Conservation (phyloP, 2,113 vertebrate species). For the Corvus hawaiiensis region DNA sequence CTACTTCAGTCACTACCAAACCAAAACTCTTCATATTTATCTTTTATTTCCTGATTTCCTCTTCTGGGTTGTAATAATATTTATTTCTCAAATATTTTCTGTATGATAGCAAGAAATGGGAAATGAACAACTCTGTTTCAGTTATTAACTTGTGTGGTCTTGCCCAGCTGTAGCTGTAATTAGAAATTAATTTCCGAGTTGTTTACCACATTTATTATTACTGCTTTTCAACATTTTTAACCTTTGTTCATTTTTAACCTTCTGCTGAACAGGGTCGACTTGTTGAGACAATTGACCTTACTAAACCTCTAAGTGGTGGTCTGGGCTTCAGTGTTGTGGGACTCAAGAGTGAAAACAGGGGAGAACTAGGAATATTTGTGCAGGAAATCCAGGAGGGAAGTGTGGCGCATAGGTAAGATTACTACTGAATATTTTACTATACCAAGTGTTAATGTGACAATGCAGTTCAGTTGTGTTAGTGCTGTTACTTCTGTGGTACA, state of each 20-base stretch:
- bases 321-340: slow-evolving; percentile 94
- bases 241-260: not conserved
- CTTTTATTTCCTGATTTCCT: not conserved
- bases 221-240: not conserved
- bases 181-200: not conserved
- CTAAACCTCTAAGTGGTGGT: slow-evolving; percentile 83
- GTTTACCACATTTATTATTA: not conserved
- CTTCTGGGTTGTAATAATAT: not conserved
- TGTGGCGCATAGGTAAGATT: slow-evolving; percentile 82
- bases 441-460: not conserved
- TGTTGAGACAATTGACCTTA: slow-evolving; percentile 83
- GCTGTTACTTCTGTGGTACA: not conserved
- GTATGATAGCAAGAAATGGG: fast-evolving
- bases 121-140: not conserved
- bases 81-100: not conserved
- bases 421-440: not conserved
- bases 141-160: not conserved
- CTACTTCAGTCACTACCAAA: not conserved
- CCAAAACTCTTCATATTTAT: not conserved
- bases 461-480: not conserved
- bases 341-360: slow-evolving; percentile 88
- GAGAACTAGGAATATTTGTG: slow-evolving; percentile 93
- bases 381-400: slow-evolving; percentile 93
- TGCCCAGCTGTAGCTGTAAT: not conserved
- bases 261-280: slow-evolving; percentile 80